Evolutionary conservation across 2,888 invertebrate species (phyloP).

Genomic region (Linnaemya vulpina): DNA sequence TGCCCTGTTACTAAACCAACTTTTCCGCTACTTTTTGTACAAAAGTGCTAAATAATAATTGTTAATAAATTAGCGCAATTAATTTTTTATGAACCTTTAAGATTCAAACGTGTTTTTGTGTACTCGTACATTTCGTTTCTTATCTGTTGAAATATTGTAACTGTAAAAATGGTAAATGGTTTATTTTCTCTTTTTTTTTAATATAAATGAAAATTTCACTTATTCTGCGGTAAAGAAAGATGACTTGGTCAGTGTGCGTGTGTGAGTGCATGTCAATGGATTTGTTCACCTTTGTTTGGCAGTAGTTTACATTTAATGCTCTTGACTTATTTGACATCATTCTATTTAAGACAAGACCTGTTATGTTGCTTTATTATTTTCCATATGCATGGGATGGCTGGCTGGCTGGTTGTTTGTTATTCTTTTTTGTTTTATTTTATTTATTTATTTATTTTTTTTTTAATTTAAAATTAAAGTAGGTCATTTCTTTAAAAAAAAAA

Average conservation of each 20-base stretch:
- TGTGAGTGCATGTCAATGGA: conserved; percentile 37
- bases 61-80: background rate
- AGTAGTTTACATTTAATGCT: conserved; percentile 53
- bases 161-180: conserved; percentile 4
- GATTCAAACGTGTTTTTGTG: background rate
- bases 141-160: background rate
- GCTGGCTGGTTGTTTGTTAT: background rate
- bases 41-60: too few species aligned
- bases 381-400: conserved; percentile 43
- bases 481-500: conserved; percentile 63
- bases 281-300: background rate
- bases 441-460: conserved; percentile 25
- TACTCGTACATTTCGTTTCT: background rate
- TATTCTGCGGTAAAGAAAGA: conserved; percentile 5
- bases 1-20: too few species aligned
- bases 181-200: conserved; percentile 16
- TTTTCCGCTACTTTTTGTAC: too few species aligned
- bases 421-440: too few species aligned
- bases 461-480: conserved; percentile 55
- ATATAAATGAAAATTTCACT: conserved; percentile 39
- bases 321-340: conserved; percentile 70
- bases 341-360: conserved; percentile 67
- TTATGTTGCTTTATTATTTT: conserved; percentile 43
- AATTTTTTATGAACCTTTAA: conserved; percentile 1
- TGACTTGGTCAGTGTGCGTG: conserved; percentile 15